Conservation (phyloP, 2,113 vertebrate species). For the Amphiprion percula region DNA sequence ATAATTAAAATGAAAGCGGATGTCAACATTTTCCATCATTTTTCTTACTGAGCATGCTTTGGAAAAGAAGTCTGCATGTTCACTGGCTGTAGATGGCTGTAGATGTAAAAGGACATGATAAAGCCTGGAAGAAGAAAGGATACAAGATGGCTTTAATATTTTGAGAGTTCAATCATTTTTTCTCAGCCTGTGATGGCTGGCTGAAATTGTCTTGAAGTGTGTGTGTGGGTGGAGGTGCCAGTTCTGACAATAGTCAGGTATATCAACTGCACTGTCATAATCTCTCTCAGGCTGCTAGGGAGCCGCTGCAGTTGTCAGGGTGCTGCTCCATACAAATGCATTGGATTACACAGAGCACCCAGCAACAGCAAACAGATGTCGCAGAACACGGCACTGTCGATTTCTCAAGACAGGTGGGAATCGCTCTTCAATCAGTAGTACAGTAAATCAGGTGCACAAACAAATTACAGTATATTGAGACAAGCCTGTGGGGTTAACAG, state of each 20-base stretch:
- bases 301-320: slow-evolving; percentile 71
- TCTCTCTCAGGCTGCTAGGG: slow-evolving; percentile 65
- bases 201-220: slow-evolving; percentile 60
- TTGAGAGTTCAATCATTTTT: slow-evolving; percentile 60
- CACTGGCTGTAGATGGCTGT: slow-evolving; percentile 10
- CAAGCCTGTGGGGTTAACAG: slow-evolving; percentile 42
- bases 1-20: slow-evolving; percentile 47
- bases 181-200: slow-evolving; percentile 51
- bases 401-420: slow-evolving; percentile 73
- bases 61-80: slow-evolving; percentile 17
- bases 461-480: slow-evolving; percentile 60
- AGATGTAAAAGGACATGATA: slow-evolving; percentile 24
- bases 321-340: slow-evolving; percentile 67
- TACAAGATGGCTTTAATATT: slow-evolving; percentile 49
- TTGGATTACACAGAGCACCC: slow-evolving; percentile 71
- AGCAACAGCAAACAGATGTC: slow-evolving; percentile 74
- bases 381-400: slow-evolving; percentile 65
- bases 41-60: slow-evolving; percentile 19
- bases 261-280: slow-evolving; percentile 72
- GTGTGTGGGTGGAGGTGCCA: slow-evolving; percentile 63
- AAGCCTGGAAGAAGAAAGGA: slow-evolving; percentile 16
- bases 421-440: slow-evolving; percentile 56
- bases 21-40: slow-evolving; percentile 29
- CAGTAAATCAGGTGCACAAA: slow-evolving; percentile 58
- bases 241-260: slow-evolving; percentile 66